phyloP scores from a whole-genome alignment of 2,888 invertebrate species.

The Autographa gamma region DNA sequence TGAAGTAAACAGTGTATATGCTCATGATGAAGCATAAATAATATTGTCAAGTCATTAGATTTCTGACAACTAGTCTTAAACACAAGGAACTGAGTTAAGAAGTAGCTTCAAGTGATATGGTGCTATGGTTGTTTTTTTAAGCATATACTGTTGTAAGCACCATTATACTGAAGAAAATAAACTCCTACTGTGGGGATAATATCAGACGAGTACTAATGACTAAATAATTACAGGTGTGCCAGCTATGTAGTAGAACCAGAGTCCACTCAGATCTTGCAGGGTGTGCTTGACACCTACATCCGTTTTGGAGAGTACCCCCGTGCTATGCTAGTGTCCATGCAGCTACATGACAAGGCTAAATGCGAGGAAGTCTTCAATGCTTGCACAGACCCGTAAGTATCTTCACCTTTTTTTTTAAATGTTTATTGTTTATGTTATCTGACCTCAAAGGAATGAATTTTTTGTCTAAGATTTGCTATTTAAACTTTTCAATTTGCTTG shows the following conservation, averaged over 20 bases:
- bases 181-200: too few species aligned
- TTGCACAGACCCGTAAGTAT: constrained; percentile 94
- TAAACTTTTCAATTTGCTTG: not conserved
- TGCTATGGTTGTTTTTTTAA: too few species aligned
- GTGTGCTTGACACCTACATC: constrained; percentile 95
- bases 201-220: too few species aligned
- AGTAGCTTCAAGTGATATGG: too few species aligned
- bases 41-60: too few species aligned
- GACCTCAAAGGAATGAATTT: not conserved
- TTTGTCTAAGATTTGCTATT: not conserved
- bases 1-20: too few species aligned
- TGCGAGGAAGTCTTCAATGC: constrained; percentile 95
- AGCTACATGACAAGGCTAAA: constrained; percentile 94
- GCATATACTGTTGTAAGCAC: too few species aligned
- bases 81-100: too few species aligned
- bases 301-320: constrained; percentile 96
- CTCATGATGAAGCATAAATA: too few species aligned
- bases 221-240: constrained; percentile 92
- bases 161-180: too few species aligned
- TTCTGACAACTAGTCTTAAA: too few species aligned
- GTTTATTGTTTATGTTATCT: not conserved
- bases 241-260: constrained; percentile 99
- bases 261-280: constrained; percentile 94
- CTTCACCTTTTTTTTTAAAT: constrained; percentile 10
- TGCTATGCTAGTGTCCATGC: constrained; percentile 97